phyloP scores from a whole-genome alignment of 1,140 invertebrate genomes.

The Drosophila fuyamai region DNA sequence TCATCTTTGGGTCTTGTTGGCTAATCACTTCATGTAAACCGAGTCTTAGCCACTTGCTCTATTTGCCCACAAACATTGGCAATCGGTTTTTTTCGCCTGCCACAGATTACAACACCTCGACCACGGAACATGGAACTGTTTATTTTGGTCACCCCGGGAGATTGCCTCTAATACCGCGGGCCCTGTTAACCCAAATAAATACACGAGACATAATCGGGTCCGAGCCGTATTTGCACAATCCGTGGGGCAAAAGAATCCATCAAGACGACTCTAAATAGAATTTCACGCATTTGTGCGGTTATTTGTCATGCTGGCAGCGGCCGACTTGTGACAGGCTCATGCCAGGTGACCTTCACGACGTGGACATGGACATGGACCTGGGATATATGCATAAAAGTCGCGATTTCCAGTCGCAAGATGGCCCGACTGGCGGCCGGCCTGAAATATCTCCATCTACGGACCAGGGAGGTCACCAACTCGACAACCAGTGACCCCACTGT shows the following conservation, averaged over 20 bases:
- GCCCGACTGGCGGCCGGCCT: slow-evolving; percentile 63
- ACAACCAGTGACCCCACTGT: slow-evolving; percentile 23
- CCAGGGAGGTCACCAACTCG: slow-evolving; percentile 59
- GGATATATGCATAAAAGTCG: slow-evolving; percentile 31
- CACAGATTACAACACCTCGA: slow-evolving; percentile 61
- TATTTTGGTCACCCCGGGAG: slow-evolving; percentile 69
- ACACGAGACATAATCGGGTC: slow-evolving; percentile 29
- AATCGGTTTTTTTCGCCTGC: slow-evolving; percentile 60
- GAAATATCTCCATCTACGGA: slow-evolving; percentile 67
- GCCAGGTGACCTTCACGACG: slow-evolving; percentile 72
- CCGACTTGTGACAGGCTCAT: slow-evolving; percentile 59
- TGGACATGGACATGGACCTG: slow-evolving; percentile 43
- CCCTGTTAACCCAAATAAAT: slow-evolving; percentile 69
- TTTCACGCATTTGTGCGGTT: slow-evolving; percentile 75
- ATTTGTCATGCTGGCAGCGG: slow-evolving; percentile 66
- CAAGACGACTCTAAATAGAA: slow-evolving; percentile 57
- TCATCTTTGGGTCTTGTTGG: slow-evolving; percentile 40
- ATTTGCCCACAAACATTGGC: slow-evolving; percentile 64
- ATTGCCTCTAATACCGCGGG: slow-evolving; percentile 40
- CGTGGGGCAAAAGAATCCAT: slow-evolving; percentile 36
- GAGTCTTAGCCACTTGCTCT: slow-evolving; percentile 58
- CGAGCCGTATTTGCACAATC: slow-evolving; percentile 55
- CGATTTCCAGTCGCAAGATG: slow-evolving; percentile 17
- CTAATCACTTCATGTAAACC: slow-evolving; percentile 31
- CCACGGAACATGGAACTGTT: slow-evolving; percentile 53